Base-by-base conservation (phyloP, 2,888 invertebrate species). In the Phymatocera aterrima region DNA sequence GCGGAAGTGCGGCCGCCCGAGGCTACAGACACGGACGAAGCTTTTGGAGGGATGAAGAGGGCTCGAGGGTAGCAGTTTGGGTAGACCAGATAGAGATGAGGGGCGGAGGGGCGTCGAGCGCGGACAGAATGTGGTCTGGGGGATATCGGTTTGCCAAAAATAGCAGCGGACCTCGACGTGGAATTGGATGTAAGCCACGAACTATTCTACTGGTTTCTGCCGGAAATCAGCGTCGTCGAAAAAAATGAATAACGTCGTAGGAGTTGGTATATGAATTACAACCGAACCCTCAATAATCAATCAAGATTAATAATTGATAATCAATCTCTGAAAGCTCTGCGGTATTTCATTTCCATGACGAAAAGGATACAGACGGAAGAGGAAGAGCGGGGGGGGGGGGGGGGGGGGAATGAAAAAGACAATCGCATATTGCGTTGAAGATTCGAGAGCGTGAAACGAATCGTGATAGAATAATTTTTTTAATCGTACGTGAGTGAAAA, bases 131-230 rank as follows among this genome's bases (percentile, higher is more conserved):
- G 48, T 70, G 46, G 70, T 51, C 34, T 24, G 68, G 70, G 68
- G 70, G 31, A 72, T 51, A 31, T 43, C 31, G 70, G 70, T 21
- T 72, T 51, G 70, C 34, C 48, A 72, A 31, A 72, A 72, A 72
- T 72, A 72, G 51, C 34, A 72, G 18, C 31, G 24, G 43, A 24
- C 3, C 46, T 46, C 24, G 68, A 65, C 65, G 43, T 65, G 48
- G 51, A 51, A 51, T 51, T 72, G 70, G 51, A 72, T 21, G 70
- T 72, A 34, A 51, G 70, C 70, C 48, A 48, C 48, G 6, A 43
- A 48, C 18, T 24, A n/a, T 6, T 10, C 51, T n/a, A n/a, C n/a
- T n/a, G n/a, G 51, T 8, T 6, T 51, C 51, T 40, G n/a, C 2
- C 31, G 51, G 34, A 72, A 51, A 72, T 72, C 48, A 34, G 31